Evolutionary conservation across 2,888 invertebrate species (phyloP).

Genomic region (Nasonia oneida): DNA sequence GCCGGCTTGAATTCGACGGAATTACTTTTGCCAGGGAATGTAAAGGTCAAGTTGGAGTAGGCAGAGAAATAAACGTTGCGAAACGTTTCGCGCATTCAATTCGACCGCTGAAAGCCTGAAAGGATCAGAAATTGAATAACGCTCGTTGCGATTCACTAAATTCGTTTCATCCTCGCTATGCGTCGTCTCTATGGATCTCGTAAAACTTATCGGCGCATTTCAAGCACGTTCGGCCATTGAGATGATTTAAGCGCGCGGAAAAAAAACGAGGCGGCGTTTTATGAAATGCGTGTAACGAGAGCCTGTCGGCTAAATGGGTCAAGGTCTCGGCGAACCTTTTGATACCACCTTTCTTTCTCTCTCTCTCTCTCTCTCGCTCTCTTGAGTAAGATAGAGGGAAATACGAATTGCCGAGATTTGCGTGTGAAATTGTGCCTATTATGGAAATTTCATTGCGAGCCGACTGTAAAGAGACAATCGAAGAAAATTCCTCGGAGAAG

Average conservation of each 20-base stretch:
- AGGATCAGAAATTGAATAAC: slow-evolving; percentile 29
- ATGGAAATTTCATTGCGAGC: slow-evolving; percentile 9
- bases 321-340: slow-evolving; percentile 33
- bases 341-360: background rate
- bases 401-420: slow-evolving; percentile 17
- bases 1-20: background rate
- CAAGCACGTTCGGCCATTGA: slow-evolving; percentile 44
- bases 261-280: slow-evolving; percentile 1
- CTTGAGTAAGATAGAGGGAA: background rate
- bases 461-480: background rate
- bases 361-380: no score
- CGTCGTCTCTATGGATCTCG: slow-evolving; percentile 5
- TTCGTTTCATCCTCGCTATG: slow-evolving; percentile 34
- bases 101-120: background rate
- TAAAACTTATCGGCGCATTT: slow-evolving; percentile 25
- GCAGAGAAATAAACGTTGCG: background rate
- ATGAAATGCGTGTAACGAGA: background rate
- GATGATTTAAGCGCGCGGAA: slow-evolving; percentile 33
- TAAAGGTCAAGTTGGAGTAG: background rate
- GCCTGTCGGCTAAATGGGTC: slow-evolving; percentile 18
- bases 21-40: no score
- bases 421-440: background rate
- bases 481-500: slow-evolving; percentile 11
- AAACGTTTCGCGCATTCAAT: slow-evolving; percentile 14
- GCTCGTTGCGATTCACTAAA: slow-evolving; percentile 14